Base-by-base conservation (phyloP, 2,888 invertebrate species). In the Rhabditophanes sp. region DNA sequence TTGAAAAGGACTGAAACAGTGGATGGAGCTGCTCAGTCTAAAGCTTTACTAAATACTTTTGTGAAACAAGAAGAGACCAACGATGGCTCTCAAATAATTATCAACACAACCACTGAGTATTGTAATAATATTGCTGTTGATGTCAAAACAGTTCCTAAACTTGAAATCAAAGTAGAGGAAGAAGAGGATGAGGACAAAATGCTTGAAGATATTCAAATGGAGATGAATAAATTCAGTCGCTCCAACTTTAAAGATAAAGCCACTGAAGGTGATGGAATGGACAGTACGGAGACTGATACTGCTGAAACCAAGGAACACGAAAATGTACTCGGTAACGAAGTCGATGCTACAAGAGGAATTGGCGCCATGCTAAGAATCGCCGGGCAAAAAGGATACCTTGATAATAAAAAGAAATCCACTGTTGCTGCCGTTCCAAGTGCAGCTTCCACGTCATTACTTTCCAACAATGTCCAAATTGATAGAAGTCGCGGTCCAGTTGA, bases 261-360 rank as follows among this genome's bases (percentile, higher is more conserved):
- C n/a, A n/a, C n/a, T n/a, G n/a, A n/a, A n/a, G n/a, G n/a, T n/a
- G n/a, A n/a, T n/a, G n/a, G n/a, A n/a, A n/a, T n/a, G n/a, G n/a
- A n/a, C n/a, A 22, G 9, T 22, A n/a, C 6, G 12, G 6, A 14
- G 7, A 6, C 14, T 7, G 7, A 26, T 12, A 16, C 12, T 12
- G 44, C 43, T 25, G 22, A 40, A n/a, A n/a, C 39, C 19, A 49
- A 40, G 2, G 45, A 39, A 14, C 52, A 54, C 41, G 42, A 44
- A 20, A 54, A 56, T 24, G 58, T 55, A 9, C 44, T 63, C 12
- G 62, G 62, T 25, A 44, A 44, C 7, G 60, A 61, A 35, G 42
- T 46, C 4, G 60, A 63, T 35, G 53, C 48, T 9, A 50, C 53
- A 39, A 75, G 77, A 36, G 90, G 93, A 31, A 78, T 93, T 39